A percentile compares a stretch with the other conserved stretches of the same genome.
These are phyloP conservation scores for Menidia beryllina DNA, from an alignment of 2,113 vertebrate genomes.

Conservation along the genomic window DNA sequence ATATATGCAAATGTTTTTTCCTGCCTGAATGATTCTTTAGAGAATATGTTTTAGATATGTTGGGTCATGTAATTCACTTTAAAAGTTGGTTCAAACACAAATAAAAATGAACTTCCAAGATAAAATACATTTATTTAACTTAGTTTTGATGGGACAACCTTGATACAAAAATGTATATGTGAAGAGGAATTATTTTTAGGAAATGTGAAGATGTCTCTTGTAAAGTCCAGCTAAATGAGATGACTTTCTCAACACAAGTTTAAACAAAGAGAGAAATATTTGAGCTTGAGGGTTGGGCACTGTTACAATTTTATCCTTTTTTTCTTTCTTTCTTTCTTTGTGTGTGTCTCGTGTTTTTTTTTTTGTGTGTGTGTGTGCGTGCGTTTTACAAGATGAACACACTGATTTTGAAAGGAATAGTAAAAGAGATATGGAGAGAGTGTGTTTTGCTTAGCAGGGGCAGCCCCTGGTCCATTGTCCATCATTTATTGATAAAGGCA, in stretches of 20 bases:
- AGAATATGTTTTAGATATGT: too few species aligned
- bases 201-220: neutral
- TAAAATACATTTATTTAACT: too few species aligned
- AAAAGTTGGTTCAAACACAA: too few species aligned
- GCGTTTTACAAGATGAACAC: constrained; percentile 30
- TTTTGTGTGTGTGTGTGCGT: neutral
- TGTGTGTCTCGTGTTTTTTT: too few species aligned
- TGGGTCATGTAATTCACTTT: too few species aligned
- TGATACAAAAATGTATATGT: too few species aligned
- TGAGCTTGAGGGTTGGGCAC: neutral
- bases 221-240: neutral
- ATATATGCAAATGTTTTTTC: neutral
- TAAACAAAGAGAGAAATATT: neutral
- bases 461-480: constrained; percentile 86
- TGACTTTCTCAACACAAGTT: neutral
- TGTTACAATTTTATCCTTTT: neutral
- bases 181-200: too few species aligned
- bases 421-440: constrained; percentile 49
- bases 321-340: neutral
- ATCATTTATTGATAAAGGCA: constrained; percentile 97
- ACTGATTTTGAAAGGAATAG: constrained; percentile 33
- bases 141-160: too few species aligned
- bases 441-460: constrained; percentile 81
- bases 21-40: too few species aligned
- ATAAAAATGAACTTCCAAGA: neutral